Evolutionary conservation across 2,888 invertebrate genomes (phyloP), one percentile per base, ranked within the genome.

Genomic region (Agapostemon virescens): DNA sequence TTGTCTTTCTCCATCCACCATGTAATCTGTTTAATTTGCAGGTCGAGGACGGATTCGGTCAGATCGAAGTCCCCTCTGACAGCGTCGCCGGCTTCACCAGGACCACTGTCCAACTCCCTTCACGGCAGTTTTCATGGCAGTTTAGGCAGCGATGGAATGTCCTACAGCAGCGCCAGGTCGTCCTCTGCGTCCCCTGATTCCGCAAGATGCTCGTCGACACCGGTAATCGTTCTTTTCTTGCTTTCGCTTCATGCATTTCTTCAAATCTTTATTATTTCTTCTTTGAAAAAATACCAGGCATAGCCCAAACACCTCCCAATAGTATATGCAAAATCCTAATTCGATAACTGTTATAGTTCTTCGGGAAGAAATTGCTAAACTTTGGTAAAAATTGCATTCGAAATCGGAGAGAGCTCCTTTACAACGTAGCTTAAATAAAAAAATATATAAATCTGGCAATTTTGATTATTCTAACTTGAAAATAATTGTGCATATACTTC

Each of bases 91-190:
- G 92, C 92, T 11, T 92, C 92, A 0, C 91, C 91, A 26, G 91
- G 91, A 20, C 90, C 91, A 23, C 79, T 92, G 84, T 91, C 92
- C n/a, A 90, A 88, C 87, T 92, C 92, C 72, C 88, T 92, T 70
- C 92, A 92, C 77, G 92, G 92, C 67, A 92, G 92, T 85, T 92
- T 92, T 79, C 92, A 92, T 79, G 91, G 92, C 63, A 92, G 92
- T 82, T 90, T 92, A 73, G 92, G 92, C 70, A 92, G 92, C 84
- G 92, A 92, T 88, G 92, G 92, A 69, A 92, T 92, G 92, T 92
- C 92, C 67, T 92, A 91, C 83, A 92, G 92, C 83, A 92, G 92
- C 74, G 92, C 92, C 55, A 92, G 92, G 84, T 92, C 92, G 11
- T 92, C 92, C 20, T 92, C 92, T 26, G 92, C 92, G 0, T 92